These are phyloP conservation scores for Nemopilema nomurai DNA, from an alignment of 30 jellyfish, hydroid and myxozoan species.

Conservation along the genomic window DNA sequence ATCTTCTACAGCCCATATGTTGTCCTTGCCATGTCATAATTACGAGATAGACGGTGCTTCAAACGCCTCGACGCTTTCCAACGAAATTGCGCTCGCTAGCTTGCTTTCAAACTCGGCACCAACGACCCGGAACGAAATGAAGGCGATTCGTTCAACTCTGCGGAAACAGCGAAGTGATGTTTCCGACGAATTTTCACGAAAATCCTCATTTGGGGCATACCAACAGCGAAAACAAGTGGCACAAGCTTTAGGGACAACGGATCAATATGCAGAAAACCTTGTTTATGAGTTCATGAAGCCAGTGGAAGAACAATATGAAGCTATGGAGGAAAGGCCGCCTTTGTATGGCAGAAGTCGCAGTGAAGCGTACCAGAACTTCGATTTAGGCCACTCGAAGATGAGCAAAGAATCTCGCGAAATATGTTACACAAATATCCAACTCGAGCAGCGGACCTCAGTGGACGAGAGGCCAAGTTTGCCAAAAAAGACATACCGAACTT, in stretches of 20 bases:
- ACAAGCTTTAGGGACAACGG: not conserved
- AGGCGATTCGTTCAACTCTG: conserved; percentile 6
- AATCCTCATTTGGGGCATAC: conserved; percentile 58
- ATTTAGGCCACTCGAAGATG: not conserved
- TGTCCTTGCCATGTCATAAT: conserved; percentile 47
- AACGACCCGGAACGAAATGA: conserved; percentile 44
- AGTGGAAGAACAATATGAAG: conserved; percentile 29
- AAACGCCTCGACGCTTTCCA: not conserved
- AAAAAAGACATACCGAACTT: not conserved
- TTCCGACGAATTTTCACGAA: conserved; percentile 20
- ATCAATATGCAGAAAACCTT: conserved; percentile 27
- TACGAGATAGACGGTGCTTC: not conserved
- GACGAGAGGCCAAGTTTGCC: not conserved
- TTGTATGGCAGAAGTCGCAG: not conserved
- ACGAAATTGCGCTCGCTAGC: conserved; percentile 31
- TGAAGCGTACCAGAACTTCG: conserved; percentile 16
- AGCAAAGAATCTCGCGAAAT: not conserved
- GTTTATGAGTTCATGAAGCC: conserved; percentile 46
- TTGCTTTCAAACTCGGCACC: conserved; percentile 67
- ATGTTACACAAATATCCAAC: conserved; percentile 29
- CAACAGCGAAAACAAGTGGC: conserved; percentile 10
- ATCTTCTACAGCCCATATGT: not conserved
- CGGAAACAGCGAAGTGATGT: conserved; percentile 8
- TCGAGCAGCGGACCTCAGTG: not conserved
- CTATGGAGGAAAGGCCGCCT: conserved; percentile 5